Evolutionary conservation across 2,113 vertebrate genomes (phyloP), one percentile per base, ranked within the genome.

Genomic region (Perca fluviatilis): DNA sequence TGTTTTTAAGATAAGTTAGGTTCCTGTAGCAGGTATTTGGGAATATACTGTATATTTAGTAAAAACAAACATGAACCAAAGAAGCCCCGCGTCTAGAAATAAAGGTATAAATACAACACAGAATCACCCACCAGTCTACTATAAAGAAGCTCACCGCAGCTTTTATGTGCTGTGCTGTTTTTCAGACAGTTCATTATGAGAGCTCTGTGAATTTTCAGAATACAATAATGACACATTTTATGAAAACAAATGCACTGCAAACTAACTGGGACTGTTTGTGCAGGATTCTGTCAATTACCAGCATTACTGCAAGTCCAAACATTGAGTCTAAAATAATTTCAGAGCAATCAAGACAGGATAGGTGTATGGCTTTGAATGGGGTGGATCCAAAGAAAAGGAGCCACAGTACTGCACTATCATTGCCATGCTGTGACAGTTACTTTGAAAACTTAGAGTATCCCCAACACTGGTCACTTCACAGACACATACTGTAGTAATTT

Each of bases 121-220:
- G 13, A 80, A 80, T 16, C 77, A 79, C 19, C 23, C 74, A 65
- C 56, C 30, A 46, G 80, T 66, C 77, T 54, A 21, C 50, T 33
- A 47, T 80, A 71, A 80, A 70, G 27, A 47, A 57, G 56, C 51
- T 27, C 21, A 62, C 77, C n/a, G 25, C 77, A 43, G 70, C 82
- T 85, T 85, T 90, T 40, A 85, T 90, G 86, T 83, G 66, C 76
- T 68, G 64, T 50, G n/a, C 61, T 81, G 50, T 85, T 83, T 77
- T 84, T 77, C 46, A 67, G 65, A 64, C 16, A 11, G 9, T 65
- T 92, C 56, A 74, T 89, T 90, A 80, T 51, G 58, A 50, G 23
- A 70, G 21, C 64, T 74, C 72, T 50, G 63, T 54, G 40, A 54
- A 77, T 74, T 64, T 53, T 77, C 60, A 10, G n/a, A 70, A 72